Evolutionary conservation across 2,888 invertebrate genomes (phyloP).

Genomic region (Gasteruption jaculator): DNA sequence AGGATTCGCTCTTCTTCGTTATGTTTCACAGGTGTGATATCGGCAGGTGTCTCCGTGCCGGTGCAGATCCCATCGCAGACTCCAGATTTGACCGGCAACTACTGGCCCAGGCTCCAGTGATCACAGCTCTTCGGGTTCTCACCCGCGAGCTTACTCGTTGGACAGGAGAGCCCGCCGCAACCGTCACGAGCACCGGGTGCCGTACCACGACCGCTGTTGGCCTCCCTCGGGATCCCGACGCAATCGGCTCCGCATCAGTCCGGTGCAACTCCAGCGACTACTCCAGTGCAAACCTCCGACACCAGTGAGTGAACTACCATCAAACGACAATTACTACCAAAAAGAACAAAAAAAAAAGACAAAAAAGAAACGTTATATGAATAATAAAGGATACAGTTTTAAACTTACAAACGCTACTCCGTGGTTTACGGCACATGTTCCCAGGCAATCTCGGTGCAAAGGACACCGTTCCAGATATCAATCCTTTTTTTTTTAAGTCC

Average conservation of each 20-base stretch:
- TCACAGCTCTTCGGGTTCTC: conserved; percentile 87
- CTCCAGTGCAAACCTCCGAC: conserved; percentile 45
- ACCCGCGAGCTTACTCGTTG: conserved; percentile 65
- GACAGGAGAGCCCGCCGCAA: conserved; percentile 54
- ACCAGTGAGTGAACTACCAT: conserved; percentile 46
- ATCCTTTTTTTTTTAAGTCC: too few species aligned
- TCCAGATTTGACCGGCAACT: conserved; percentile 74
- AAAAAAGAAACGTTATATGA: too few species aligned
- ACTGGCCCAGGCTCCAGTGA: conserved; percentile 92
- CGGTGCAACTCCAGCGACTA: conserved; percentile 29
- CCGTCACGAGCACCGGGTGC: conserved; percentile 51
- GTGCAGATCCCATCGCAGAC: conserved; percentile 87
- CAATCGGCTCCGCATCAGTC: conserved; percentile 24
- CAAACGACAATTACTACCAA: too few species aligned
- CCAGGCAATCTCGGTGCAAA: too few species aligned
- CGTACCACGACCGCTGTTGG: conserved; percentile 47
- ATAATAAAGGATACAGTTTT: too few species aligned
- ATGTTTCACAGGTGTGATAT: conserved; percentile 75
- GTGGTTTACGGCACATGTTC: too few species aligned
- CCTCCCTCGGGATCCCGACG: conserved; percentile 41
- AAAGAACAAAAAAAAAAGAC: too few species aligned
- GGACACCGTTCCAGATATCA: too few species aligned
- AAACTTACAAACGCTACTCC: too few species aligned
- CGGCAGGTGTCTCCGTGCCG: conserved; percentile 87
- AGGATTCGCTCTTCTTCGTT: conserved; percentile 8